Percentiles rank a stretch among this genome's conserved stretches.
Evolutionary conservation across 1,140 invertebrate genomes (phyloP).

Genomic region (Trachymyrmex septentrionalis): DNA sequence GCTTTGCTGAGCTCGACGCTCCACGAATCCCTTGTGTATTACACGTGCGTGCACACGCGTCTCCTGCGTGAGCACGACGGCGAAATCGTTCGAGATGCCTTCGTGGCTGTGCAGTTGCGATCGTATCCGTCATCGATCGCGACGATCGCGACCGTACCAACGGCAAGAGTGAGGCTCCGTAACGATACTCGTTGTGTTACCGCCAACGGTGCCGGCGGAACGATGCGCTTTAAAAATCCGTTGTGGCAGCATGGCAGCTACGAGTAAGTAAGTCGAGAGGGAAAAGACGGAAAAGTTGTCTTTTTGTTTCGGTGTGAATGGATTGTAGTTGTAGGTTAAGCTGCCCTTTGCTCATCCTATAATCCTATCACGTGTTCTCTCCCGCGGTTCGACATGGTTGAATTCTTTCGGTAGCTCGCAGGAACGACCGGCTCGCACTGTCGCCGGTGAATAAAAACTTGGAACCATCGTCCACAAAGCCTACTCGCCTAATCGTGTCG

Average conservation of each 20-base stretch:
- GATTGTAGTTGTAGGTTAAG: conserved; percentile 77
- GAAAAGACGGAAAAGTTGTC: no score
- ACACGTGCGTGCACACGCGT: no score
- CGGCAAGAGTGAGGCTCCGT: conserved; percentile 4
- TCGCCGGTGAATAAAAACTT: background rate
- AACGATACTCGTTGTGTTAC: background rate
- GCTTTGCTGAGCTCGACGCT: no score
- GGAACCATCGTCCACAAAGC: background rate
- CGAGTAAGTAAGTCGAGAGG: conserved; percentile 83
- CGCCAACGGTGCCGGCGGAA: conserved; percentile 10
- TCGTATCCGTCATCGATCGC: conserved; percentile 62
- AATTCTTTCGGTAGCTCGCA: conserved; percentile 37
- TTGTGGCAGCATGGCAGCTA: conserved; percentile 82
- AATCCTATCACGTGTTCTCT: conserved; percentile 41
- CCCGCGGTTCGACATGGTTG: background rate
- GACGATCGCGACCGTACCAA: conserved; percentile 54
- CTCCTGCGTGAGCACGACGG: background rate
- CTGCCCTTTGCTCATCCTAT: conserved; percentile 44
- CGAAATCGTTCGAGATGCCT: conserved; percentile 53
- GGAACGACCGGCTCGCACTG: background rate
- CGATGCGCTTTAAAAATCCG: conserved; percentile 82
- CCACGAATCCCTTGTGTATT: background rate
- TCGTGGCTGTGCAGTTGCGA: conserved; percentile 27
- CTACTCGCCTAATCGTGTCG: background rate
- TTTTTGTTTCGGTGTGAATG: conserved; percentile 39